Base-by-base conservation (phyloP, 2,797 vertebrate genomes). In the Acanthopagrus latus region DNA sequence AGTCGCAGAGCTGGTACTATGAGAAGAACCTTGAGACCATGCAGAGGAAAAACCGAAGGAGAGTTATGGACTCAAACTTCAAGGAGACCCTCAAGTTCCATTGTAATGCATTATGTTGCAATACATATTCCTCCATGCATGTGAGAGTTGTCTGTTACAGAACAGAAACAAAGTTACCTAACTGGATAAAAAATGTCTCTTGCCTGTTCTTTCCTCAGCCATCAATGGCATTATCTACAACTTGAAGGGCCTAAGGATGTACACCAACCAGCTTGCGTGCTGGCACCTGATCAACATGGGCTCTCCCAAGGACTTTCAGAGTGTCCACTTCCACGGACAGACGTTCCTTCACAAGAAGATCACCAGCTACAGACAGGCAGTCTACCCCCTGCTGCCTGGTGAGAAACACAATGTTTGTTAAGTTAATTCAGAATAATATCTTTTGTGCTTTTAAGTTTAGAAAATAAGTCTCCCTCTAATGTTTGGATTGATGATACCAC, bases 1-100 rank as follows among this genome's bases (percentile, higher is more conserved):
- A 99, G 93, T 96, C 96, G 23, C 96, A 96, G 92, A 99, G 98
- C 84, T 99, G 97, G 98, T 98, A 98, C 90, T 97, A 96, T 1
- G 87, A 96, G 44, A 93, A 92, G 71, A 95, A 93, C 82, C 58
- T 62, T 6, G 91, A 94, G 71, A 89, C 21, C 3, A 83, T 94
- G 4, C 92, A 93, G 83, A 93, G 87, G 78, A 95, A 78, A 29
- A 89, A 68, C 63, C 82, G 68, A 76, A 85, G 74, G 62, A 90
- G 86, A 55, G 2, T 63, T 2, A 41, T 84, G 63, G 85, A 88
- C 33, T 69, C 81, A 43, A 76, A 90, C 81, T 83, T 43, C 3
- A 93, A 88, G 70, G 93, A 95, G 1, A 95, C 93, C 59, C 88
- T 97, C 67, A 95, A 91, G 82, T 98, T 97, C 90, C 95, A 96